A percentile compares a stretch with the other conserved stretches of the same genome.
These are phyloP conservation scores for Prietella phreatophila DNA, from an alignment of 2,113 vertebrate species.

Conservation along the genomic window DNA sequence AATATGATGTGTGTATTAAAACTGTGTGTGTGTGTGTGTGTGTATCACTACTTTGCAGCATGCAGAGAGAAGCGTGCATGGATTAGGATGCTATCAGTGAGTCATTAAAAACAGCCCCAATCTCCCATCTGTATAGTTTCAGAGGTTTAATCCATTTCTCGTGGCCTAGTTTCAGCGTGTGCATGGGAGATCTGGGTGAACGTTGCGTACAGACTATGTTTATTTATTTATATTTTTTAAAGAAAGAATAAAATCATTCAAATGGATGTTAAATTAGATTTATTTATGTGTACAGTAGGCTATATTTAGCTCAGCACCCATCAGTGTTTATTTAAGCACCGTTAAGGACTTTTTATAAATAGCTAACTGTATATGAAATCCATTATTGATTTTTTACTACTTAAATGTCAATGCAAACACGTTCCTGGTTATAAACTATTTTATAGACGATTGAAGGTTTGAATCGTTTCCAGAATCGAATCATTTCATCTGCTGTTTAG, in stretches of 20 bases:
- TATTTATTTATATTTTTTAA: too few species aligned
- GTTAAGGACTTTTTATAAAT: neutral
- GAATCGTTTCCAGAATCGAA: neutral
- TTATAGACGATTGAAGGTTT: neutral
- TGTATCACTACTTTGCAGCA: neutral
- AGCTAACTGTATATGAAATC: too few species aligned
- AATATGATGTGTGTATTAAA: neutral
- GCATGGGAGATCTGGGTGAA: neutral
- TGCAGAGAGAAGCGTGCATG: constrained; percentile 19
- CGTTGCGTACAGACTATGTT: neutral
- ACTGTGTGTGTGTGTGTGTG: neutral
- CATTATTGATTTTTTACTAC: neutral
- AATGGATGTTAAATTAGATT: neutral
- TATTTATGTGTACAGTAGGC: neutral
- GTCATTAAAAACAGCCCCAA: constrained; percentile 9
- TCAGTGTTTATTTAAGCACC: neutral
- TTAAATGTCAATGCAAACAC: neutral
- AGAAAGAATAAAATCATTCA: neutral
- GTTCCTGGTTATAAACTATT: neutral
- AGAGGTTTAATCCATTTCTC: constrained; percentile 30
- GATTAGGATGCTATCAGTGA: constrained; percentile 27
- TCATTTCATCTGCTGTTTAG: neutral
- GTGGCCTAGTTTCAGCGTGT: constrained; percentile 19
- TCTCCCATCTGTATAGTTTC: constrained; percentile 31
- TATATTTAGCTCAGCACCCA: neutral